These are phyloP conservation scores for Fragum fragum DNA, from an alignment of 2,888 invertebrate species.

Conservation along the genomic window DNA sequence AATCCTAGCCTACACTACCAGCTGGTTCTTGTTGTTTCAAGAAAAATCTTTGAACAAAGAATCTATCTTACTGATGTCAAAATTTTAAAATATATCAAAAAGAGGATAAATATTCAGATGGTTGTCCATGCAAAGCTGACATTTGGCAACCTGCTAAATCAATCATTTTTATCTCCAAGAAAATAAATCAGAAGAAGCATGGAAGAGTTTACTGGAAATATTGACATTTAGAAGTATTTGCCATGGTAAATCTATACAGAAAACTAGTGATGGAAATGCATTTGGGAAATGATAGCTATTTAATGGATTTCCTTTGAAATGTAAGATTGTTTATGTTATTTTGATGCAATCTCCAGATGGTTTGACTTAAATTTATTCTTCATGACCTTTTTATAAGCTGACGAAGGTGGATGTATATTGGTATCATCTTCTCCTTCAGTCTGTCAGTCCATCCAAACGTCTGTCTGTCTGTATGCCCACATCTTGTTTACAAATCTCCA, in stretches of 20 bases:
- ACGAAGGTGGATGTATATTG: too few species aligned
- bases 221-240: not conserved
- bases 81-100: too few species aligned
- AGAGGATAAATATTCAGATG: too few species aligned
- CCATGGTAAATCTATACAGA: slow-evolving; percentile 5
- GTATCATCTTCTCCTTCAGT: too few species aligned
- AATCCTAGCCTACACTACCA: too few species aligned
- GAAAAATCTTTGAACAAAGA: too few species aligned
- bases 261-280: not conserved
- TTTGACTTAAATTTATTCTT: not conserved
- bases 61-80: too few species aligned
- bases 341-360: slow-evolving; percentile 8
- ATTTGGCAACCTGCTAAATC: not conserved
- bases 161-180: not conserved
- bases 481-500: too few species aligned
- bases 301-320: slow-evolving; percentile 15
- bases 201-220: not conserved
- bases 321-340: slow-evolving; percentile 16
- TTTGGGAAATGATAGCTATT: slow-evolving; percentile 12
- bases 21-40: too few species aligned
- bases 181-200: slow-evolving; percentile 3
- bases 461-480: too few species aligned
- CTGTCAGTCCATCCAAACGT: too few species aligned
- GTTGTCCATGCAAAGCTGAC: not conserved
- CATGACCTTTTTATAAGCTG: too few species aligned